Conservation (phyloP, 2,797 vertebrate species). For the Allochrocebus solatus region DNA sequence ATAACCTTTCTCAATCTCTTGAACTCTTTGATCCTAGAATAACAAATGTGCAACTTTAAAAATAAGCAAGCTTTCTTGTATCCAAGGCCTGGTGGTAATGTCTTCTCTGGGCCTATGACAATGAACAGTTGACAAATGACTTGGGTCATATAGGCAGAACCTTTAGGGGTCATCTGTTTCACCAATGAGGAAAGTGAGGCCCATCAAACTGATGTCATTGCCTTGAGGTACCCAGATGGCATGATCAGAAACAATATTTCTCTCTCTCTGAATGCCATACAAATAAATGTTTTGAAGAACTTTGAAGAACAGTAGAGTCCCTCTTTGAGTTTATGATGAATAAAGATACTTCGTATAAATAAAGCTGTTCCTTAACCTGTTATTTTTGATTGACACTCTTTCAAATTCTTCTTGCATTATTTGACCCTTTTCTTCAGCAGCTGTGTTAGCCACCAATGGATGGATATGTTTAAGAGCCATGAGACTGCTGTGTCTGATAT, state of each 20-base stretch:
- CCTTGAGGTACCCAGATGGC: neutral
- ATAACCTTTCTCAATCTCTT: neutral
- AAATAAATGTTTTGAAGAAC: neutral
- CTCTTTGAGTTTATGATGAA: neutral
- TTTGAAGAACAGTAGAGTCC: neutral
- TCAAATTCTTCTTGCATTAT: neutral
- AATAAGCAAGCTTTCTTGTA: neutral
- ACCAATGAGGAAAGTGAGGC: constrained; percentile 9
- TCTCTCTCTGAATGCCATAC: neutral
- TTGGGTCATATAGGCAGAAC: neutral
- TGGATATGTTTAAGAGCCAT: neutral
- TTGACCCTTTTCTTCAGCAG: neutral
- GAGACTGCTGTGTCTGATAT: neutral
- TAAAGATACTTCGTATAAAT: neutral
- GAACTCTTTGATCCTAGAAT: neutral
- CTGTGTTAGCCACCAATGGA: neutral
- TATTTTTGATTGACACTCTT: neutral
- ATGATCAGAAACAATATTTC: neutral
- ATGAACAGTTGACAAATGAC: neutral
- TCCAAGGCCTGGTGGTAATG: neutral
- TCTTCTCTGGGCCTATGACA: neutral
- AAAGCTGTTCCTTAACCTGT: neutral
- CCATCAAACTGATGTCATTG: neutral
- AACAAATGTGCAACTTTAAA: constrained; percentile 6
- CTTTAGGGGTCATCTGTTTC: neutral